A percentile compares a stretch with the other conserved stretches of the same genome.
phyloP scores from a whole-genome alignment of 2,888 invertebrate genomes.

The Antheraea assamensis region DNA sequence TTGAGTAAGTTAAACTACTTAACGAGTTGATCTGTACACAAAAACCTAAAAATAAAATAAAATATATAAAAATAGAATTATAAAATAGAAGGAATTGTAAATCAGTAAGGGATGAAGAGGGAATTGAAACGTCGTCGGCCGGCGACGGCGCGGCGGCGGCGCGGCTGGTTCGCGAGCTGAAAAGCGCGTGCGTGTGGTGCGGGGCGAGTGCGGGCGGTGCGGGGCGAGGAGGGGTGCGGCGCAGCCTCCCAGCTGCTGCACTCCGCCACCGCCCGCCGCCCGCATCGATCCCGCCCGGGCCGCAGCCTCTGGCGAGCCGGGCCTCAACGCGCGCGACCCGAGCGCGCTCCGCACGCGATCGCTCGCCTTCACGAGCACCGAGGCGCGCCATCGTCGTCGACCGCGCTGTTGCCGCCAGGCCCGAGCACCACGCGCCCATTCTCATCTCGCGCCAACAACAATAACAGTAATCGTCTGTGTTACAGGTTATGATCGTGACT shows the following conservation, averaged over 20 bases:
- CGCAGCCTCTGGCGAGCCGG: slow-evolving; percentile 61
- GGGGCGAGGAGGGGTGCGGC: slow-evolving; percentile 59
- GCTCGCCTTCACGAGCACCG: slow-evolving; percentile 50
- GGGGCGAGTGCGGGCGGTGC: slow-evolving; percentile 38
- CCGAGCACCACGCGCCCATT: slow-evolving; percentile 50
- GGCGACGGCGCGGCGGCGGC: slow-evolving; percentile 42
- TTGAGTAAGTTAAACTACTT: background rate
- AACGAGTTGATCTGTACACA: background rate
- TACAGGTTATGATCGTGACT: slow-evolving; percentile 67
- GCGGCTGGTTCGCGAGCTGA: slow-evolving; percentile 38
- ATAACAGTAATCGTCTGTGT: slow-evolving; percentile 58
- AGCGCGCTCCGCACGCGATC: slow-evolving; percentile 58
- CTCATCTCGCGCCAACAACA: slow-evolving; percentile 61
- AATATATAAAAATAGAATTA: slow-evolving; percentile 39
- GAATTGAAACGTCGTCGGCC: slow-evolving; percentile 65
- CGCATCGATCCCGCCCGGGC: slow-evolving; percentile 78
- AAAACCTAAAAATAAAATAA: background rate
- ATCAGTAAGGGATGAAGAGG: slow-evolving; percentile 66
- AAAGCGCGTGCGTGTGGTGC: slow-evolving; percentile 38
- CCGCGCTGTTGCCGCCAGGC: slow-evolving; percentile 50
- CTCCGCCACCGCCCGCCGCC: slow-evolving; percentile 80
- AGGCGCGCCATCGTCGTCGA: slow-evolving; percentile 47
- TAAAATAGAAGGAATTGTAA: slow-evolving; percentile 58
- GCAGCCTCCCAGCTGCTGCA: slow-evolving; percentile 73
- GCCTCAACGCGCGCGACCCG: slow-evolving; percentile 60